A percentile compares a stretch with the other conserved stretches of the same genome.
phyloP scores from a whole-genome alignment of 2,797 vertebrate genomes.

The Avahi laniger region DNA sequence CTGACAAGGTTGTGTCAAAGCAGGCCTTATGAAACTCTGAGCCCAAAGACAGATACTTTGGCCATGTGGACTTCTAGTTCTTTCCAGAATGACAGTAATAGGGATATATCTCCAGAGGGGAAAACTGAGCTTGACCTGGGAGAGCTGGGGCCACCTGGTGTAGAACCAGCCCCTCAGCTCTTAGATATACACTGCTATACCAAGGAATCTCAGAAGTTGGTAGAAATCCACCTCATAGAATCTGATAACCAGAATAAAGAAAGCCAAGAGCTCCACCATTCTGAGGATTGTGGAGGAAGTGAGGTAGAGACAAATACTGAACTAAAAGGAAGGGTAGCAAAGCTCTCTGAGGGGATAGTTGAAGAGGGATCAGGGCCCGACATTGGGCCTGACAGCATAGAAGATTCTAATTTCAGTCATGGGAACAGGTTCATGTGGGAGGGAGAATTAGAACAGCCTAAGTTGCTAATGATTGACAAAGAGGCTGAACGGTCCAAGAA shows the following conservation, averaged over 20 bases:
- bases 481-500: constrained; percentile 52
- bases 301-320: constrained; percentile 40
- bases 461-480: constrained; percentile 28
- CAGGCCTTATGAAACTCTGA: constrained; percentile 68
- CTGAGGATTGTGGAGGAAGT: constrained; percentile 68
- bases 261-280: constrained; percentile 56
- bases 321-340: constrained; percentile 63
- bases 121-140: constrained; percentile 66
- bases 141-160: constrained; percentile 63
- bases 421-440: constrained; percentile 61
- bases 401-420: constrained; percentile 68
- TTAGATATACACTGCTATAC: constrained; percentile 56
- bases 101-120: constrained; percentile 36
- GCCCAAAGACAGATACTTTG: constrained; percentile 68
- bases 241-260: constrained; percentile 52
- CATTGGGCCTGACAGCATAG: constrained; percentile 31
- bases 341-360: constrained; percentile 43
- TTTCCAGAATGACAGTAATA: constrained; percentile 67
- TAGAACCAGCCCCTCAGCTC: constrained; percentile 55
- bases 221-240: constrained; percentile 65
- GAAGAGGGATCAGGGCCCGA: constrained; percentile 32
- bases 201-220: constrained; percentile 65
- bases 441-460: constrained; percentile 45
- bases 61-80: constrained; percentile 60
- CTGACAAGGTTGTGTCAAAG: constrained; percentile 73